phyloP scores from a whole-genome alignment of 2,888 invertebrate genomes.

The Lasioglossum villosulum region DNA sequence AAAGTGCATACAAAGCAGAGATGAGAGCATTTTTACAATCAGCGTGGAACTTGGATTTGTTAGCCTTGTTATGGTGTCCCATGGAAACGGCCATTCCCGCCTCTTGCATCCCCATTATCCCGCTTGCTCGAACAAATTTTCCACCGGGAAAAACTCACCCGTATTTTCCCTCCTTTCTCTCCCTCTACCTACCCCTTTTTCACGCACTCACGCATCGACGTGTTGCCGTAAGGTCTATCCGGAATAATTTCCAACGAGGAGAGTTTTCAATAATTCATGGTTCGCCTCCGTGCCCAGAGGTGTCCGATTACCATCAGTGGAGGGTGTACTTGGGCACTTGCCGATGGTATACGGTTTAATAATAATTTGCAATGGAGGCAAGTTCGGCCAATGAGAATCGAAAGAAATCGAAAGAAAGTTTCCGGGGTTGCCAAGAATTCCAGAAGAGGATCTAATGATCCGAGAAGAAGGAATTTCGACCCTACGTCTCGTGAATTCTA shows the following conservation, averaged over 20 bases:
- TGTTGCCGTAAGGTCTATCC: slow-evolving; percentile 30
- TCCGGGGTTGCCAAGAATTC: not conserved
- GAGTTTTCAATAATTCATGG: slow-evolving; percentile 71
- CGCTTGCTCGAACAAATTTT: slow-evolving; percentile 49
- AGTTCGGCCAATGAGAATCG: not conserved
- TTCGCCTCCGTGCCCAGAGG: slow-evolving; percentile 37
- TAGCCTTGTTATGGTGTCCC: slow-evolving; percentile 70
- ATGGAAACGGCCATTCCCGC: slow-evolving; percentile 62
- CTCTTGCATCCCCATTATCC: slow-evolving; percentile 58
- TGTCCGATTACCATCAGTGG: slow-evolving; percentile 47
- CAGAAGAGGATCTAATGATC: slow-evolving; percentile 14
- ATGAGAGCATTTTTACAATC: slow-evolving; percentile 40
- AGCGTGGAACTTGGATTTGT: slow-evolving; percentile 57
- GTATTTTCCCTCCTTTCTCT: not conserved
- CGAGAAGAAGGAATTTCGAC: slow-evolving; percentile 10
- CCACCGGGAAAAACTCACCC: slow-evolving; percentile 29
- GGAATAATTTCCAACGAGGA: slow-evolving; percentile 63
- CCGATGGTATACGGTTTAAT: slow-evolving; percentile 38
- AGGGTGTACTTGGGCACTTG: slow-evolving; percentile 12
- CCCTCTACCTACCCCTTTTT: not conserved
- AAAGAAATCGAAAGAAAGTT: not conserved
- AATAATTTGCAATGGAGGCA: slow-evolving; percentile 22
- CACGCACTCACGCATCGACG: not conserved
- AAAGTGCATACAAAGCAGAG: slow-evolving; percentile 29
- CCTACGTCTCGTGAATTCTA: not conserved